Conservation (phyloP, 2,113 vertebrate genomes). For the Cercocebus atys region DNA sequence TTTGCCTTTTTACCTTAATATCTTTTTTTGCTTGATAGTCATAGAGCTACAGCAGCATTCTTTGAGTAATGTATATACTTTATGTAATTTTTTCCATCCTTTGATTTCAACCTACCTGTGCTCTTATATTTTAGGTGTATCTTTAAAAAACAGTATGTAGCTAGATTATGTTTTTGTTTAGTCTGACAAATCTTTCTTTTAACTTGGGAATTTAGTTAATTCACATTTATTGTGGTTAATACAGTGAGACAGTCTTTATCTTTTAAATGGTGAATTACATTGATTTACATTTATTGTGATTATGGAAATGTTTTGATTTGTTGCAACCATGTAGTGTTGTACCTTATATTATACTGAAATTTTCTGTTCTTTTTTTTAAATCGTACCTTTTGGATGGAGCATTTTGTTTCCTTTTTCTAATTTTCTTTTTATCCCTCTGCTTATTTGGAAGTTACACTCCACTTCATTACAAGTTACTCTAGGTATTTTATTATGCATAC, state of each 20-base stretch:
- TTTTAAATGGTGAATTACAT: constrained; percentile 44
- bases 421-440: constrained; percentile 8
- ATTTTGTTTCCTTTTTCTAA: background rate
- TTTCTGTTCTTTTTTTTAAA: background rate
- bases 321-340: background rate
- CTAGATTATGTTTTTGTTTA: constrained; percentile 17
- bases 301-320: constrained; percentile 16
- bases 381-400: background rate
- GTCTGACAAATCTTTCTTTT: constrained; percentile 27
- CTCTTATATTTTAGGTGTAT: background rate
- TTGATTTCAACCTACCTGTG: constrained; percentile 14
- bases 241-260: background rate
- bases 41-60: background rate
- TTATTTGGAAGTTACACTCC: constrained; percentile 36
- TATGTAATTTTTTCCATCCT: constrained; percentile 13
- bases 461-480: background rate
- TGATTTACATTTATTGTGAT: constrained; percentile 42
- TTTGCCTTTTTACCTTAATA: background rate
- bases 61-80: background rate
- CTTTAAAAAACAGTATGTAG: background rate
- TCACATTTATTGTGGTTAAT: background rate
- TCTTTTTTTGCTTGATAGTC: background rate
- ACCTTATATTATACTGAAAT: background rate
- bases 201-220: background rate
- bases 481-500: background rate